Evolutionary conservation across 2,797 vertebrate species (phyloP).

Genomic region (Macropodus opercularis): DNA sequence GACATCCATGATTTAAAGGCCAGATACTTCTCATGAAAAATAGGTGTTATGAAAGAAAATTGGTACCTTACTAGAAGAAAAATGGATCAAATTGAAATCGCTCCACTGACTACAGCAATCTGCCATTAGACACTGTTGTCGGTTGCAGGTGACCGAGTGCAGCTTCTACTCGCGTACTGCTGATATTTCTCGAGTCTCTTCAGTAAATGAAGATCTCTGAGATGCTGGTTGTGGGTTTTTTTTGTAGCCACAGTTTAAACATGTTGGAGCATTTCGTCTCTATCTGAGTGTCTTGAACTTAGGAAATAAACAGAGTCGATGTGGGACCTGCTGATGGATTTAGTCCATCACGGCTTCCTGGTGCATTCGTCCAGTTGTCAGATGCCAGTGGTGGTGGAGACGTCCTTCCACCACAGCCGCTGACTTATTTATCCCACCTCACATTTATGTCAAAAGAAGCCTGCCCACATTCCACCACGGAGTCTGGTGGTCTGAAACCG

Average conservation of each 20-base stretch:
- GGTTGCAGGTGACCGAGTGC: conserved; percentile 3
- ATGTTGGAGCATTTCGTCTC: conserved; percentile 24
- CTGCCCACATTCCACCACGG: conserved; percentile 35
- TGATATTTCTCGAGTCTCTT: not conserved
- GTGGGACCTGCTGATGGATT: conserved; percentile 40
- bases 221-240: not conserved
- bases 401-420: conserved; percentile 10
- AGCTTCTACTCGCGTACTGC: not conserved
- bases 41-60: not conserved
- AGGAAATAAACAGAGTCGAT: conserved; percentile 13
- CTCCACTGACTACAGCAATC: not conserved
- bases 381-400: conserved; percentile 20
- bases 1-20: conserved; percentile 5
- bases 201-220: not conserved
- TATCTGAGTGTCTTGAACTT: conserved; percentile 25
- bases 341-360: conserved; percentile 48
- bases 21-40: conserved; percentile 1
- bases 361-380: conserved; percentile 39
- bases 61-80: not conserved
- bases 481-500: conserved; percentile 51
- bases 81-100: not conserved
- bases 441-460: conserved; percentile 52
- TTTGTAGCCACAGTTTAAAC: conserved; percentile 46
- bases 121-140: not conserved
- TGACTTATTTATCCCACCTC: conserved; percentile 68